phyloP scores from a whole-genome alignment of 2,797 vertebrate species.

The Chiloscyllium punctatum region DNA sequence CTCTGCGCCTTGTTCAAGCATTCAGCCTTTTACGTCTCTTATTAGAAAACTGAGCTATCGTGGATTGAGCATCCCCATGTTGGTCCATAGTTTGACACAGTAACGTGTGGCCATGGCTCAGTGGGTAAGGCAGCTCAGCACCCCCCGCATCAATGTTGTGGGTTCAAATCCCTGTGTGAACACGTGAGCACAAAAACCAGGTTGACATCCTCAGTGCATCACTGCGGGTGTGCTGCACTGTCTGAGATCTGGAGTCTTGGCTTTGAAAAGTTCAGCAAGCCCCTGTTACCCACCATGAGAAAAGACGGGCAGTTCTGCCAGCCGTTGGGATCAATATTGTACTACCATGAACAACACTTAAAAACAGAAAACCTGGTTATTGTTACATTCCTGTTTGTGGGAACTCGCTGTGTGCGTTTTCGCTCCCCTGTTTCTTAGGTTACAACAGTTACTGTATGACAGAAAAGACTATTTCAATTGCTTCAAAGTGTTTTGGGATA shows the following conservation, averaged over 20 bases:
- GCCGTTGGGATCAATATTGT: no score
- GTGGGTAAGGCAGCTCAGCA: neutral
- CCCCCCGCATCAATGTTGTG: neutral
- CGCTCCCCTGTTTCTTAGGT: neutral
- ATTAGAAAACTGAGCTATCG: neutral
- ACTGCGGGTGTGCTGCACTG: neutral
- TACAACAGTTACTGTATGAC: neutral
- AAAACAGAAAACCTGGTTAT: neutral
- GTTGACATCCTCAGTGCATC: neutral
- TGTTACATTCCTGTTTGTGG: neutral
- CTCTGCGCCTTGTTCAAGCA: neutral
- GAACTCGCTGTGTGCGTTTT: neutral
- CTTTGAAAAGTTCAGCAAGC: neutral
- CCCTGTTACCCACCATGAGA: neutral
- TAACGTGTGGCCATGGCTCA: neutral
- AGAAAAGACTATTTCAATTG: neutral
- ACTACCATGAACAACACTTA: neutral
- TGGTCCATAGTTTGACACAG: neutral
- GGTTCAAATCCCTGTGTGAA: neutral
- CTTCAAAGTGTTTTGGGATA: neutral
- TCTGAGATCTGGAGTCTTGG: neutral
- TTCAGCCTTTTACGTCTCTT: neutral
- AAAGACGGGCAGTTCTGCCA: neutral
- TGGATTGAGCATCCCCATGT: neutral
- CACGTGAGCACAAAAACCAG: neutral